phyloP scores from a whole-genome alignment of 92 coral and sea anemone genomes.

The Porites cylindrica region DNA sequence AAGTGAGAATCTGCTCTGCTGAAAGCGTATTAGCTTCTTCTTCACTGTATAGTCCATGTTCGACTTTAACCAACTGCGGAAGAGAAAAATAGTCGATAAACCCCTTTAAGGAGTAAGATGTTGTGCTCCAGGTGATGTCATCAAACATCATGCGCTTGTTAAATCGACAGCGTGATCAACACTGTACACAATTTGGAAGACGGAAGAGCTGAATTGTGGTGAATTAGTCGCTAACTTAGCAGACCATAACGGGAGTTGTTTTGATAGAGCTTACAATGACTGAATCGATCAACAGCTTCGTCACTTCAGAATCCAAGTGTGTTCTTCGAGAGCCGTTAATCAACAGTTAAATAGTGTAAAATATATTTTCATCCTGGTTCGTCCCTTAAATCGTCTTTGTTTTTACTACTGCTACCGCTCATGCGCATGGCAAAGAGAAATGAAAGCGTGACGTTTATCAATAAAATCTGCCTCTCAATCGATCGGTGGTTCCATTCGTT shows the following conservation, averaged over 20 bases:
- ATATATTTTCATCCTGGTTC: too few species aligned
- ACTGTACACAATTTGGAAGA: neutral
- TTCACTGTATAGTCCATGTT: constrained; percentile 44
- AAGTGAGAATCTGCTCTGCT: constrained; percentile 64
- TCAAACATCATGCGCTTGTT: neutral
- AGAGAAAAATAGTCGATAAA: constrained; percentile 45
- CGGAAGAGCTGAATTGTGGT: neutral
- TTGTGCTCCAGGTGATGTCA: constrained; percentile 51
- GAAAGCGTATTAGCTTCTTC: constrained; percentile 70
- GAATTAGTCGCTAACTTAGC: neutral
- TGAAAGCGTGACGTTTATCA: too few species aligned
- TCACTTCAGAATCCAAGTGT: too few species aligned
- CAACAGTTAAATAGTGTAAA: too few species aligned
- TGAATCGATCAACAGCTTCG: too few species aligned
- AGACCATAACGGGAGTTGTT: neutral
- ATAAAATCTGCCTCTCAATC: too few species aligned
- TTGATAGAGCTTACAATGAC: neutral
- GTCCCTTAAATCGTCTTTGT: too few species aligned
- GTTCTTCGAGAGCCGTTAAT: too few species aligned
- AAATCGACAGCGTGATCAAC: too few species aligned
- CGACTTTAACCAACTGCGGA: constrained; percentile 68
- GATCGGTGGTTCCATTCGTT: too few species aligned
- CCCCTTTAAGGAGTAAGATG: constrained; percentile 33
- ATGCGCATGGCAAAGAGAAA: too few species aligned
- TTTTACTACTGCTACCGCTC: too few species aligned